These are phyloP conservation scores for Ctenoplectra terminalis DNA, from an alignment of 1,140 invertebrate genomes.

Conservation along the genomic window DNA sequence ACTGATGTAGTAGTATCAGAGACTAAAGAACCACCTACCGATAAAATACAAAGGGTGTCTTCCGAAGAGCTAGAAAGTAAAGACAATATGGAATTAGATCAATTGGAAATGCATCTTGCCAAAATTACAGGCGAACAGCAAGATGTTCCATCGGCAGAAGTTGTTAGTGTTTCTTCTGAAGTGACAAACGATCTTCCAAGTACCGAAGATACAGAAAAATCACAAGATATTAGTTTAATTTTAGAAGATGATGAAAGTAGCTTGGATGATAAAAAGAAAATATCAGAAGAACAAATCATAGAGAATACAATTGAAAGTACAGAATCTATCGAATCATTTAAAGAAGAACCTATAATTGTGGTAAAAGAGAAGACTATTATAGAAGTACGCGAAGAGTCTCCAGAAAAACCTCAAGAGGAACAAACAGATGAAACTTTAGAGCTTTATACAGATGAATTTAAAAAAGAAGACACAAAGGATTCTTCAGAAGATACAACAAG, in stretches of 20 bases:
- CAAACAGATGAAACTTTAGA: constrained; percentile 49
- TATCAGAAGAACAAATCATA: constrained; percentile 51
- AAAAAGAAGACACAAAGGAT: constrained; percentile 64
- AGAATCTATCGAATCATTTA: constrained; percentile 65
- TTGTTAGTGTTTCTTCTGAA: constrained; percentile 67
- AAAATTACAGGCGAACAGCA: constrained; percentile 74
- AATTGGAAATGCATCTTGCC: constrained; percentile 69
- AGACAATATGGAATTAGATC: constrained; percentile 59
- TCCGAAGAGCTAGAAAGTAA: constrained; percentile 62
- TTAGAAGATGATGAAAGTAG: constrained; percentile 72
- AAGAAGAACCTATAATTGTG: constrained; percentile 49
- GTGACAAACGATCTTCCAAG: constrained; percentile 66
- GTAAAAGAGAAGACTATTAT: constrained; percentile 50
- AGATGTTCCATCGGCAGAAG: constrained; percentile 62
- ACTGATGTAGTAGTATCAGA: constrained; percentile 39
- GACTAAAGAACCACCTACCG: constrained; percentile 37
- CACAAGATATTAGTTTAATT: constrained; percentile 73
- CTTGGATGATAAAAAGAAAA: constrained; percentile 63
- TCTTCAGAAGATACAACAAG: constrained; percentile 54
- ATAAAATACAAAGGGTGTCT: constrained; percentile 41
- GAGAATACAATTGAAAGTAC: constrained; percentile 62
- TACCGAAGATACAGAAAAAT: constrained; percentile 71
- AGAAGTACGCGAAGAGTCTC: constrained; percentile 50
- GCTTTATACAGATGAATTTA: constrained; percentile 52
- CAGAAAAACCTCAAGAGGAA: constrained; percentile 50